Conservation (phyloP, 2,113 vertebrate genomes). For the Amphilophus citrinellus region DNA sequence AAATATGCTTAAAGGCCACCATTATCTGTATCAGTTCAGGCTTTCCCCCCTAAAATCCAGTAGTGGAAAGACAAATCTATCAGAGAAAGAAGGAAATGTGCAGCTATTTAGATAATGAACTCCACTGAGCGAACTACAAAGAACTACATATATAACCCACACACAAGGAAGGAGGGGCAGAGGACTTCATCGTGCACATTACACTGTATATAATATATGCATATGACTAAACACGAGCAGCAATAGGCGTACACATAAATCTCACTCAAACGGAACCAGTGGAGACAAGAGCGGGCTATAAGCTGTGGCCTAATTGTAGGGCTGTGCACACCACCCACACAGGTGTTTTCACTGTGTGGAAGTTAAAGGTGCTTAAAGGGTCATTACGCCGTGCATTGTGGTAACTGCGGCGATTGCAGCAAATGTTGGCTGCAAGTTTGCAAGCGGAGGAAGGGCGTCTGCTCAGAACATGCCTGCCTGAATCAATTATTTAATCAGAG, state of each 20-base stretch:
- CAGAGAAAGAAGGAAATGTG: not conserved
- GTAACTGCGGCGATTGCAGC: not conserved
- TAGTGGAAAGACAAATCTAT: not conserved
- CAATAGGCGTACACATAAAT: not conserved
- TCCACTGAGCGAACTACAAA: not conserved
- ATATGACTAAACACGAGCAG: not conserved
- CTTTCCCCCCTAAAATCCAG: not conserved
- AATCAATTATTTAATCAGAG: not conserved
- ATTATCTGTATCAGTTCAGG: constrained; percentile 30
- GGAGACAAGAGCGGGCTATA: not conserved
- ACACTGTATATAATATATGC: not conserved
- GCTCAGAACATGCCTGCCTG: not conserved
- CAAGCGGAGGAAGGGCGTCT: not conserved
- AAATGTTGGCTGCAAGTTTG: not conserved
- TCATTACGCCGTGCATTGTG: constrained; percentile 4
- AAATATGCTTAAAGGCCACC: constrained; percentile 47
- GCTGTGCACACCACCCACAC: constrained; percentile 20
- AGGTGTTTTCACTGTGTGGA: constrained; percentile 11
- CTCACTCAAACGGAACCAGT: not conserved
- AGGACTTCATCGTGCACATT: not conserved
- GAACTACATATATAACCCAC: not conserved
- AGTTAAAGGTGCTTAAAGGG: constrained; percentile 21
- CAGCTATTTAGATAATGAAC: constrained; percentile 21
- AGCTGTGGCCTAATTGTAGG: constrained; percentile 12
- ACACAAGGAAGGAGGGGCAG: not conserved